Evolutionary conservation across 2,113 vertebrate genomes (phyloP).

Genomic region (Lagopus muta): DNA sequence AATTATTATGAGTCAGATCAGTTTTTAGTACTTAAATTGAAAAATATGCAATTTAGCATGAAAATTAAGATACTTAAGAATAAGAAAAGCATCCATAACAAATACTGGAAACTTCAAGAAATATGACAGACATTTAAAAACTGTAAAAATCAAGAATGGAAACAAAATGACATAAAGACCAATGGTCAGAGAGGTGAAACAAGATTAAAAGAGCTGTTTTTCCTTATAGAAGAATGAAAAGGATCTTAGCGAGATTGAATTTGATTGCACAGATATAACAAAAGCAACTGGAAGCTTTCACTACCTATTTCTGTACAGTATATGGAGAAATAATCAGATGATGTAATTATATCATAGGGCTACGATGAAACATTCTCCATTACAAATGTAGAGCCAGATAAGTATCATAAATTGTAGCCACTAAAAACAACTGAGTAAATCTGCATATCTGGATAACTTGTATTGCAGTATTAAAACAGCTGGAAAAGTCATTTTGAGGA

Average conservation of each 20-base stretch:
- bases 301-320: neutral
- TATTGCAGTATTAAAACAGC: neutral
- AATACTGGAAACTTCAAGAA: neutral
- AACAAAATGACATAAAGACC: neutral
- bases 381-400: neutral
- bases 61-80: neutral
- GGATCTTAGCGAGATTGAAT: neutral
- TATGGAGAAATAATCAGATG: neutral
- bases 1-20: neutral
- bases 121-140: neutral
- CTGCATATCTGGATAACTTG: neutral
- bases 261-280: neutral
- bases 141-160: neutral
- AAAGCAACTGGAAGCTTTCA: neutral
- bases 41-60: neutral
- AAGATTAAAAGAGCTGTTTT: neutral
- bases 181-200: neutral
- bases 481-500: neutral
- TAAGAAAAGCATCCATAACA: neutral
- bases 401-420: neutral
- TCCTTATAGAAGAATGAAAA: neutral
- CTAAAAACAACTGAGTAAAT: neutral
- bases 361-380: neutral
- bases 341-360: neutral
- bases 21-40: neutral